Conservation (phyloP, 2,797 vertebrate genomes). For the Remorina albescens region DNA sequence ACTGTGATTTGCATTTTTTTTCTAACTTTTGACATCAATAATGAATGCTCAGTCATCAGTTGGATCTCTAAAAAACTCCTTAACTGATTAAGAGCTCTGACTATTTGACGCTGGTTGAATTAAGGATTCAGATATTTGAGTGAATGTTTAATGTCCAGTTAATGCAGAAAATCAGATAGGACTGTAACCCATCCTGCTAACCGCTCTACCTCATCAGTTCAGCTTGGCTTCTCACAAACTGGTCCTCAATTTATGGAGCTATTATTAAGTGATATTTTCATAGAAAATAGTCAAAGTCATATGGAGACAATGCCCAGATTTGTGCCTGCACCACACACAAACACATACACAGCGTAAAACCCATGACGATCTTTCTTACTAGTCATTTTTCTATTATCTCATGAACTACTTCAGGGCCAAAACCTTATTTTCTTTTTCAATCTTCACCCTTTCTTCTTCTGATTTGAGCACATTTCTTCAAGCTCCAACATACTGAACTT, state of each 20-base stretch:
- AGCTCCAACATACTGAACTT: constrained; percentile 36
- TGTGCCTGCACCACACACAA: constrained; percentile 18
- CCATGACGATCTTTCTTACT: constrained; percentile 12
- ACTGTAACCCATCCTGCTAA: not conserved
- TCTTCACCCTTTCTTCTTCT: constrained; percentile 28
- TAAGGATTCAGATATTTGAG: too few species aligned
- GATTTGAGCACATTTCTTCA: constrained; percentile 50
- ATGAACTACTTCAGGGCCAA: constrained; percentile 16
- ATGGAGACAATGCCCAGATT: constrained; percentile 22
- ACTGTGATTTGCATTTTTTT: not conserved
- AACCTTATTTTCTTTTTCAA: constrained; percentile 39
- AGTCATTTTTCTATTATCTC: constrained; percentile 52
- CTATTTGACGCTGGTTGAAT: not conserved
- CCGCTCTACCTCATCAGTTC: constrained; percentile 16
- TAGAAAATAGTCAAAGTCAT: constrained; percentile 19
- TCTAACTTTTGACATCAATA: not conserved
- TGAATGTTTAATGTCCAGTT: not conserved
- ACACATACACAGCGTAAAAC: constrained; percentile 2
- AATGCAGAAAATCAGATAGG: not conserved
- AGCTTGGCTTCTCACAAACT: not conserved
- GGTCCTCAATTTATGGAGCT: constrained; percentile 4
- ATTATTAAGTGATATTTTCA: constrained; percentile 4
- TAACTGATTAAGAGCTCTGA: not conserved
- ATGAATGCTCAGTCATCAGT: not conserved
- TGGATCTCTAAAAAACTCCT: constrained; percentile 13